These are phyloP conservation scores for Psilanteris sp. DNA, from an alignment of 1,140 invertebrate genomes.

Conservation along the genomic window DNA sequence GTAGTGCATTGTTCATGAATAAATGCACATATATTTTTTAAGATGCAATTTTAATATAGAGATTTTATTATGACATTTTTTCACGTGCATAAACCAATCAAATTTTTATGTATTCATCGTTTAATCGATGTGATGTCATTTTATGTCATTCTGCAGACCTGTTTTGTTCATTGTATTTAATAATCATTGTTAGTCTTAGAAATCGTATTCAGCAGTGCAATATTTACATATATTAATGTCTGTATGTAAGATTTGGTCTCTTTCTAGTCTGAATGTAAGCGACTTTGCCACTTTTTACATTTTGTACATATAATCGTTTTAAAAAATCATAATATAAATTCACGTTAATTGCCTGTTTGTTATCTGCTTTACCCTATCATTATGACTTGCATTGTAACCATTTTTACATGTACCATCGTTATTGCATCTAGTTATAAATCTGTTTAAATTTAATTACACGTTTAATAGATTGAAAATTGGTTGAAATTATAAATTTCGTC, in stretches of 20 bases:
- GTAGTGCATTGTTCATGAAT: too few species aligned
- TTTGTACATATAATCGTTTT: conserved; percentile 34
- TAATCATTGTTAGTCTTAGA: neutral
- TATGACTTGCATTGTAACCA: neutral
- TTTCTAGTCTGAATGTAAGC: conserved; percentile 37
- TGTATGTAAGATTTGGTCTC: conserved; percentile 32
- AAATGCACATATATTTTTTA: too few species aligned
- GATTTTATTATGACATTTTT: too few species aligned
- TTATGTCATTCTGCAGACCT: too few species aligned
- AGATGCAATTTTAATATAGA: too few species aligned
- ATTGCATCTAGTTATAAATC: neutral
- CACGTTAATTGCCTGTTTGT: conserved; percentile 35
- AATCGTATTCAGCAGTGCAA: conserved; percentile 21
- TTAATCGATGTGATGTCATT: too few species aligned
- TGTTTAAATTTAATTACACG: too few species aligned
- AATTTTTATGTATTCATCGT: too few species aligned
- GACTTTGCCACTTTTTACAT: conserved; percentile 34
- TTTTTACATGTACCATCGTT: neutral
- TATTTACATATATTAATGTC: conserved; percentile 10
- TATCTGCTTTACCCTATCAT: conserved; percentile 20
- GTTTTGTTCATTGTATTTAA: too few species aligned
- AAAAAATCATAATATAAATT: conserved; percentile 31
- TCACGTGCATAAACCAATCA: too few species aligned
- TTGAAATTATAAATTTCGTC: too few species aligned
- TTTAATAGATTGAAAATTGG: too few species aligned